Conservation (phyloP, 2,797 vertebrate species). For the Rallus crepitans region DNA sequence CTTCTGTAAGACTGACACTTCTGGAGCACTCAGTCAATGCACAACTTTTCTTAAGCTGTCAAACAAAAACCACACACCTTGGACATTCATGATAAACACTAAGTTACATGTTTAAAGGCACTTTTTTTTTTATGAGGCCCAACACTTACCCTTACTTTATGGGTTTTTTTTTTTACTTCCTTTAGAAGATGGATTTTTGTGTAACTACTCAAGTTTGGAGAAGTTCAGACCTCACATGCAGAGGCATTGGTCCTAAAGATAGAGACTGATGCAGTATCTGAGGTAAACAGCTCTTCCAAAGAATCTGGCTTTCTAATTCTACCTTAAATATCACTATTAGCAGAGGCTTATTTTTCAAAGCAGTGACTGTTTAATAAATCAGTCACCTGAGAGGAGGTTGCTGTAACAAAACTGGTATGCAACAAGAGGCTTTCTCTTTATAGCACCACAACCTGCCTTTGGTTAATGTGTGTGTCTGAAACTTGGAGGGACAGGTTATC, state of each 20-base stretch:
- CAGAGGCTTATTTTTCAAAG: not conserved
- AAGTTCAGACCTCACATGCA: not conserved
- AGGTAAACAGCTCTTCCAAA: not conserved
- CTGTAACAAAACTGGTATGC: not conserved
- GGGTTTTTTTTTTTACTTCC: not conserved
- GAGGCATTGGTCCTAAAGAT: not conserved
- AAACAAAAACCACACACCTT: not conserved
- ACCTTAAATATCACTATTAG: not conserved
- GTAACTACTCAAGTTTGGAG: not conserved
- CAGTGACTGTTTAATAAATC: not conserved
- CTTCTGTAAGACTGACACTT: not conserved
- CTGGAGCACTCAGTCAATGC: not conserved
- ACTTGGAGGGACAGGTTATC: not conserved
- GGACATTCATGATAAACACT: not conserved
- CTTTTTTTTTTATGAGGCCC: not conserved
- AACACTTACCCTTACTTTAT: not conserved
- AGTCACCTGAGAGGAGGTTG: not conserved
- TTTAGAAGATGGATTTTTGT: not conserved
- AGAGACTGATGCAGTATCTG: not conserved
- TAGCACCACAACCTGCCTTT: slow-evolving; percentile 47
- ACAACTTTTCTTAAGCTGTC: not conserved
- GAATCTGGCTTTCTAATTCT: not conserved
- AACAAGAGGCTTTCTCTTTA: not conserved
- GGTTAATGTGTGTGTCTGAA: not conserved
- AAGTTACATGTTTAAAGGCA: slow-evolving; percentile 33